Evolutionary conservation across 2,113 vertebrate species (phyloP), one percentile per base, ranked within the genome.

Genomic region (Saccopteryx leptura): DNA sequence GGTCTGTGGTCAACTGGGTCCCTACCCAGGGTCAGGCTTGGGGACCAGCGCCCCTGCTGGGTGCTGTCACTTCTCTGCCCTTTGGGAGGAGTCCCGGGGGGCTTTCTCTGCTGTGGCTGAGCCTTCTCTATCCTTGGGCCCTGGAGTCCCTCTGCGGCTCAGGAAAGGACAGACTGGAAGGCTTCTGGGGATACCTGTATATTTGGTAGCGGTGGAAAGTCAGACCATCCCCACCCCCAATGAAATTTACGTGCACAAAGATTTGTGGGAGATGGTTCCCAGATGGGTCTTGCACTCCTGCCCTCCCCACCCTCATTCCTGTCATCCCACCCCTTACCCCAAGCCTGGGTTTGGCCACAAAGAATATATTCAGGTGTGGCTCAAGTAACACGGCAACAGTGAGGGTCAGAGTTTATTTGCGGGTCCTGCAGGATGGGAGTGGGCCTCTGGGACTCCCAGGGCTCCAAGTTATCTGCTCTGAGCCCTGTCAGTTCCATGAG

Each of bases 381-480:
- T 80, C 50, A 46, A 31, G 26, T 60, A 52, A 91, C 58, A 78
- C 17, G 8, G 69, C 72, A n/a, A 84, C 5, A 80, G n/a, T 31
- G n/a, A 74, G 10, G 18, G 56, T 52, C 0, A 1, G 68, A 60
- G 83, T 96, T 96, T 96, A 96, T 91, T 93, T 84, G 46, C 11
- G 21, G 46, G 46, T 46, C 7, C 1, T 50, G 4, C 13, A 14
- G 24, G 63, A 66, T 5, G 5, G 52, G n/a, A 21, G 50, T 10
- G 26, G 19, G 50, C 63, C 83, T 15, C 72, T 31, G 58, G 95
- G 83, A 65, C 14, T 31, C 28, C 33, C 6, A 54, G 69, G 84
- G 14, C 52, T 48, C 90, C 9, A 19, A 76, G 75, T 76, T 60
- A 88, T 23, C 61, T 23, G 21, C 39, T 24, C 52, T 52, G 26